phyloP scores from a whole-genome alignment of 2,113 vertebrate species.

The Dasypus novemcinctus region DNA sequence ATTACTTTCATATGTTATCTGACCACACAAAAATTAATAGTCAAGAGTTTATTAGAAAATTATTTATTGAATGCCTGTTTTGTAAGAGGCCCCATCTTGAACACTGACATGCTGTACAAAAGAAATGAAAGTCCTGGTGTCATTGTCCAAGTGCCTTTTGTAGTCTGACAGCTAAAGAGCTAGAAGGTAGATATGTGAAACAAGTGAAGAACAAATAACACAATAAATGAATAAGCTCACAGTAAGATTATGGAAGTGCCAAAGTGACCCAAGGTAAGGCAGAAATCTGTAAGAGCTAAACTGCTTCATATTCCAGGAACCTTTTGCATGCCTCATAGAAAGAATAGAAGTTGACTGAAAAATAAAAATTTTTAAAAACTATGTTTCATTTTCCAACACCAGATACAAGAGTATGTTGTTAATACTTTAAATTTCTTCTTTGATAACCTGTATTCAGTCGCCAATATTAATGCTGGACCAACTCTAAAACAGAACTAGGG shows the following conservation, averaged over 20 bases:
- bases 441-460: neutral
- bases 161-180: neutral
- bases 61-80: neutral
- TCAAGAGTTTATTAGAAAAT: conserved; percentile 23
- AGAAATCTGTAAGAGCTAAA: neutral
- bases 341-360: neutral
- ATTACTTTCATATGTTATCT: conserved; percentile 14
- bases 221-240: neutral
- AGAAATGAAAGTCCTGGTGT: neutral
- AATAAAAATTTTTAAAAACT: neutral
- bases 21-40: conserved; percentile 15
- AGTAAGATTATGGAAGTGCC: neutral
- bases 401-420: neutral
- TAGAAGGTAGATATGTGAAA: neutral
- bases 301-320: neutral
- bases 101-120: neutral
- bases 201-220: neutral
- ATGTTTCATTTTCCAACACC: neutral
- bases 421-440: neutral
- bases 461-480: neutral
- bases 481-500: neutral
- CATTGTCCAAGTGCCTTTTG: neutral
- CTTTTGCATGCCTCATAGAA: neutral
- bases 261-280: neutral
- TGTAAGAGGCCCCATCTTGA: neutral